Conservation (phyloP, 2,888 invertebrate species). For the Philopedon plagiatum region DNA sequence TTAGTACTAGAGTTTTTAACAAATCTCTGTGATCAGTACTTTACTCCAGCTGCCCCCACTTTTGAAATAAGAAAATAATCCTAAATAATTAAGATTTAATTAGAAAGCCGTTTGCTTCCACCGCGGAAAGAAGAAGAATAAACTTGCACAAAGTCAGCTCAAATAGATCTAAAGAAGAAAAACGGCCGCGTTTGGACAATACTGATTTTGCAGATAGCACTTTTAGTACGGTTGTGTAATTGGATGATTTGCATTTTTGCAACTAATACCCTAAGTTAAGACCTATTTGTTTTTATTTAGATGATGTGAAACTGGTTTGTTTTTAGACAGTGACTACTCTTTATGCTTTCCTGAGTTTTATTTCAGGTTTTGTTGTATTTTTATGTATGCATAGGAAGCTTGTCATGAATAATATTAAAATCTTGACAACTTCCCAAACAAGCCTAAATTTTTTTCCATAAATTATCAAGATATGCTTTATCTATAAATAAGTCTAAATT, state of each 20-base stretch:
- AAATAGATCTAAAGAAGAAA: conserved; percentile 35
- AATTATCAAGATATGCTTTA: too few relatives aligned
- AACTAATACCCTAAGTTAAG: conserved; percentile 14
- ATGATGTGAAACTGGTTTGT: neutral
- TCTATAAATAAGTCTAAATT: too few relatives aligned
- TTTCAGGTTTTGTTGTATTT: neutral
- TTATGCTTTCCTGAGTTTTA: neutral
- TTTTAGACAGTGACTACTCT: neutral
- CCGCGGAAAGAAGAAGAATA: conserved; percentile 26
- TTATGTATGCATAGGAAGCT: too few relatives aligned
- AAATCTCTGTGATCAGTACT: neutral
- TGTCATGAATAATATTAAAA: too few relatives aligned
- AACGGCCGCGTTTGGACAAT: conserved; percentile 53
- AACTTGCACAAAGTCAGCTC: conserved; percentile 19
- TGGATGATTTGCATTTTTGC: conserved; percentile 13
- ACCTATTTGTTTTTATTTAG: conserved; percentile 1
- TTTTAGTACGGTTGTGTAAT: conserved; percentile 9
- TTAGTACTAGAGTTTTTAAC: too few relatives aligned
- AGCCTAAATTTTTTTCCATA: too few relatives aligned
- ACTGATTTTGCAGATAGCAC: conserved; percentile 51
- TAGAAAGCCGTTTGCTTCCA: conserved; percentile 36
- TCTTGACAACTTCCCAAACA: too few relatives aligned
- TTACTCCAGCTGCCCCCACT: neutral
- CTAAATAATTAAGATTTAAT: conserved; percentile 36
- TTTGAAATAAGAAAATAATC: conserved; percentile 29